Conservation (phyloP, 2,888 invertebrate genomes). For the Nipponacmea schrenckii region DNA sequence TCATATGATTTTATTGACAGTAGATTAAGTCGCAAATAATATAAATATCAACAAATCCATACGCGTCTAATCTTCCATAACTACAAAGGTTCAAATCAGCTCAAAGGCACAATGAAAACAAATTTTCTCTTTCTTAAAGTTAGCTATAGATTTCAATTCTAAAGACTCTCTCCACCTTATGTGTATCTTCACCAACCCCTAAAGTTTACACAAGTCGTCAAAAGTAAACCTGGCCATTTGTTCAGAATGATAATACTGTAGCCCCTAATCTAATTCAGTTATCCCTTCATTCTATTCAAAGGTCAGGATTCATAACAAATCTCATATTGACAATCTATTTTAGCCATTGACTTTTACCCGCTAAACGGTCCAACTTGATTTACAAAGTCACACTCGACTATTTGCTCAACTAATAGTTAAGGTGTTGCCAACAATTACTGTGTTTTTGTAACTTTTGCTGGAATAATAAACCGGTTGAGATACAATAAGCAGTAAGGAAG, state of each 20-base stretch:
- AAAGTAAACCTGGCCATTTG: slow-evolving; percentile 6
- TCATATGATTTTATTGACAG: no score
- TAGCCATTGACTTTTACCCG: background rate
- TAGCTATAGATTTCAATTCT: no score
- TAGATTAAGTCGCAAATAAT: background rate
- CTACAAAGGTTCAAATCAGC: no score
- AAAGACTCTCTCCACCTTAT: background rate
- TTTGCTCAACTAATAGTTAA: slow-evolving; percentile 4
- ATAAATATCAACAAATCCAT: slow-evolving; percentile 4
- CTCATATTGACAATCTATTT: background rate
- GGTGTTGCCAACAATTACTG: background rate
- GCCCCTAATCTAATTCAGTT: background rate
- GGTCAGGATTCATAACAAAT: slow-evolving; percentile 6
- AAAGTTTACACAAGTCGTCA: background rate
- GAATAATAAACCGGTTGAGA: background rate
- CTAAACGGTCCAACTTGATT: slow-evolving; percentile 1
- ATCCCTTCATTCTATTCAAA: background rate
- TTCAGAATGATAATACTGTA: background rate
- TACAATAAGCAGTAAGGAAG: no score
- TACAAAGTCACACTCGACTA: background rate
- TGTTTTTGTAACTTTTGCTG: slow-evolving; percentile 7
- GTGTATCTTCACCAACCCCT: background rate
- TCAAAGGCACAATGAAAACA: no score
- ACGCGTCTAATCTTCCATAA: background rate
- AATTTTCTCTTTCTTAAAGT: no score